Percentiles rank a stretch among this genome's conserved stretches.
Conservation (phyloP, 2,888 invertebrate species). For the Yponomeuta evonymella region DNA sequence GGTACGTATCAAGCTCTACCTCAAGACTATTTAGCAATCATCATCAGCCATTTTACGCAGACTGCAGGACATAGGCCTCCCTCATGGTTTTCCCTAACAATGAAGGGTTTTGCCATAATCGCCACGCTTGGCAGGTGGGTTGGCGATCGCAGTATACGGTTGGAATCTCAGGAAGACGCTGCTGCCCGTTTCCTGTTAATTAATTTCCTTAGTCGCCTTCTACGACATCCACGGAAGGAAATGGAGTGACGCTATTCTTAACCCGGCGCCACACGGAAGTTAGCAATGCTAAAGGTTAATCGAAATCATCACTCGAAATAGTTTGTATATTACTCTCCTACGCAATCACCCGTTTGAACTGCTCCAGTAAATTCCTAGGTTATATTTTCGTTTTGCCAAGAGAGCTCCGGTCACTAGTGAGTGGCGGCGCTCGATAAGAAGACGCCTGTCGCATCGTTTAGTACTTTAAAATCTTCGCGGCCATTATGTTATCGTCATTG, state of each 20-base stretch:
- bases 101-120: too few species aligned
- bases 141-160: too few species aligned
- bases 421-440: background rate
- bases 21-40: background rate
- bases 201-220: too few species aligned
- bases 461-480: slow-evolving; percentile 8
- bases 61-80: too few species aligned
- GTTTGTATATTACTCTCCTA: background rate
- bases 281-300: background rate
- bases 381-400: background rate
- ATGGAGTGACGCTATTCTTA: too few species aligned
- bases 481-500: slow-evolving; percentile 13
- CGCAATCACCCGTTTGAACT: background rate
- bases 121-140: too few species aligned
- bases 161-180: too few species aligned
- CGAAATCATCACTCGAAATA: background rate
- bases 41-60: too few species aligned
- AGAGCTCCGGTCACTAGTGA: background rate
- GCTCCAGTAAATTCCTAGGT: slow-evolving; percentile 1
- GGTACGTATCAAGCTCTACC: background rate
- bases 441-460: background rate
- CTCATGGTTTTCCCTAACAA: too few species aligned
- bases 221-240: too few species aligned
- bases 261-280: background rate
- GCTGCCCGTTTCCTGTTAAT: too few species aligned